Evolutionary conservation across 2,797 vertebrate genomes (phyloP), one percentile per base, ranked within the genome.

Genomic region (Uromys caudimaculatus): DNA sequence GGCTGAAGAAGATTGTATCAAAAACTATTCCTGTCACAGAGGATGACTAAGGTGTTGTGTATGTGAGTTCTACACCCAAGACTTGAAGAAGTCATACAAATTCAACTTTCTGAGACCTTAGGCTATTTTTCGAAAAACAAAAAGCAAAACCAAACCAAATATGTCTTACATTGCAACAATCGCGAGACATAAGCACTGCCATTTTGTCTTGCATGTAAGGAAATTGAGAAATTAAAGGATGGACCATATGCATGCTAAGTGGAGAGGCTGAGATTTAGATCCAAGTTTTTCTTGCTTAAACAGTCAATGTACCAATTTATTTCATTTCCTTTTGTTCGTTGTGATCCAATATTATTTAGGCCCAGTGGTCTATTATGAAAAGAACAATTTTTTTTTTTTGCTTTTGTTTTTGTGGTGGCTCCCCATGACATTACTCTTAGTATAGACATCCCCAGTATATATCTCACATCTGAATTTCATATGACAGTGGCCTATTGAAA

Each of bases 31-130:
- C 50, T 24, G 29, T 0, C 47, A 64, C 8, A 14, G 8, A 35
- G 38, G 16, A 14, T 4, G 9, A 1, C 2, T 0, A 60, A 11
- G 0, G 16, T 6, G 3, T 2, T 7, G 13, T 62, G 9, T 35
- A 3, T 16, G 13, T 3, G 19, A 9, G 13, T 56, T 8, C 13
- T 64, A 58, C 19, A 38, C 8, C 6, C 50, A 6, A 54, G 38
- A 38, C 1, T 19, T 73, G 75, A 56, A n/a, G 73, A 95, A 27
- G 62, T 24, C 14, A 23, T 56, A 38, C 7, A 84, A 56, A 13
- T 47, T n/a, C 3, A 23, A 3, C 50, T 85, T 27, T 52, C 47
- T 44, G n/a, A 21, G 35, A 23, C 44, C 75, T 64, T 88, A 35
- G 71, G 50, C 7, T 17, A 50, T 56, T 91, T 71, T 19, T 9